Evolutionary conservation across 1,140 invertebrate genomes (phyloP).

Genomic region (Zeugodacus cucurbitae): DNA sequence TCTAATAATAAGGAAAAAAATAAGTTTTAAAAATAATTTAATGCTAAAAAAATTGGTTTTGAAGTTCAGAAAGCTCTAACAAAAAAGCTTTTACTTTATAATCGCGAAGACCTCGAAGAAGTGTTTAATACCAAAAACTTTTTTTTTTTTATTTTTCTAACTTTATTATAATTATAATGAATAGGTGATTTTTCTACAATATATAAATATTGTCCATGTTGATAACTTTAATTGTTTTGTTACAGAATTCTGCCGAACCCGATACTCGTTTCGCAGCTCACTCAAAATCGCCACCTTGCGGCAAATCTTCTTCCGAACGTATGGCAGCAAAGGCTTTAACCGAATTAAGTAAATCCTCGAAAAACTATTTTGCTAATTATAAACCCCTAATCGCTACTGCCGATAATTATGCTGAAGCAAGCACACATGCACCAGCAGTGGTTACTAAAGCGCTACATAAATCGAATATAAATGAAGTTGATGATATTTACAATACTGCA

Average conservation of each 20-base stretch:
- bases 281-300: slow-evolving; percentile 11
- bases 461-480: slow-evolving; percentile 15
- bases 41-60: no score
- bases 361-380: slow-evolving; percentile 44
- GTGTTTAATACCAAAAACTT: no score
- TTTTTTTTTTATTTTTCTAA: no score
- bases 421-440: neutral
- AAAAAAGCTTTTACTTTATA: no score
- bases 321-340: slow-evolving; percentile 64
- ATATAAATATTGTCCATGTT: no score
- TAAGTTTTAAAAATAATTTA: no score
- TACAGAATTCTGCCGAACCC: slow-evolving; percentile 40
- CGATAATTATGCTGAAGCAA: slow-evolving; percentile 4
- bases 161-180: no score
- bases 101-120: no score
- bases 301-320: slow-evolving; percentile 59
- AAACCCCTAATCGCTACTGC: slow-evolving; percentile 16
- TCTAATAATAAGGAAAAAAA: no score
- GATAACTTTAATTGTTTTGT: neutral
- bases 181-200: no score
- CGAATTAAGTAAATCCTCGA: slow-evolving; percentile 62
- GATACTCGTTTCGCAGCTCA: neutral
- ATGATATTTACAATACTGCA: slow-evolving; percentile 3
- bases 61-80: no score
- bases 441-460: neutral